Base-by-base conservation (phyloP, 2,888 invertebrate genomes). In the Gisinianus flammeolus region DNA sequence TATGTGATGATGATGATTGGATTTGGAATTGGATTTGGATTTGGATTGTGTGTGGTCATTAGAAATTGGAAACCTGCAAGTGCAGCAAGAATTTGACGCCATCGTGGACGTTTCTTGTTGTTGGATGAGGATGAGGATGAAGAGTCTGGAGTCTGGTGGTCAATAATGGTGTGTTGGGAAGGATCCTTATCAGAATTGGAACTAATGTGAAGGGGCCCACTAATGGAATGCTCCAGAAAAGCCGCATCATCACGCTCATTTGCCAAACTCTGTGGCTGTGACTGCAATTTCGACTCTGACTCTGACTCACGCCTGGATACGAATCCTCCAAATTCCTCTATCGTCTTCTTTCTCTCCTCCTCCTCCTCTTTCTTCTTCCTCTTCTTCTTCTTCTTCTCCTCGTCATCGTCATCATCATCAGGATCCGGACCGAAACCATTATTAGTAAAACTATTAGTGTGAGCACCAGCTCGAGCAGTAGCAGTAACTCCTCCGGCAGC, bases 41-140 rank as follows among this genome's bases (percentile, higher is more conserved):
- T n/a, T n/a, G n/a, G n/a, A n/a, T n/a, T n/a, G n/a, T n/a, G n/a
- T n/a, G n/a, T n/a, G n/a, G n/a, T n/a, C n/a, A n/a, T n/a, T n/a
- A n/a, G n/a, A n/a, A n/a, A n/a, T 26, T 12, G 4, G 12, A 68
- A 79, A 84, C 84, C 83, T 81, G 83, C 83, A 73, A 83, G 81
- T 26, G 84, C 81, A 71, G 82, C 83, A 79, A 82, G 80, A 79
- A 84, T 78, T 78, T 84, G 84, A 10, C 79, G 81, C 5, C 70
- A 56, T 8, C n/a, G 24, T 28, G 54, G 19, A 22, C 33, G 44
- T 44, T 44, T 2, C 1, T 44, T 44, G 3, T 44, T 44, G 44
- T 44, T 12, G 19, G 44, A 6, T 19, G 6, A 19, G 19, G 2
- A 6, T 2, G 44, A 44, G 19, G 8, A 44, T 4, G 44, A 19